Conservation (phyloP, 2,888 invertebrate genomes). For the Platycnemis pennipes region DNA sequence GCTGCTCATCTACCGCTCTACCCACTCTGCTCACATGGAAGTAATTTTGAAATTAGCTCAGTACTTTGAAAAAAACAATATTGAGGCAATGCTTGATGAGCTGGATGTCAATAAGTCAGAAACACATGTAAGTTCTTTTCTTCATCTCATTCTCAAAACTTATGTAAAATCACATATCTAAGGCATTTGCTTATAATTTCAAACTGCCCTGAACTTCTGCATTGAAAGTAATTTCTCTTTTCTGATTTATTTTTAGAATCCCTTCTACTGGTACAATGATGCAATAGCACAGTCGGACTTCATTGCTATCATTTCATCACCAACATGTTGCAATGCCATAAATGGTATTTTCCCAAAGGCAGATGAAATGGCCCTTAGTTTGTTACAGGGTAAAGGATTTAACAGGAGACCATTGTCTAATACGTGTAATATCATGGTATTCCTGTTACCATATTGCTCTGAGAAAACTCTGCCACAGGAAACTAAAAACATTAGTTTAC, state of each 20-base stretch:
- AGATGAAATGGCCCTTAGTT: constrained; percentile 75
- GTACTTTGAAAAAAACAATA: constrained; percentile 75
- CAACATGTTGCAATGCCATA: constrained; percentile 71
- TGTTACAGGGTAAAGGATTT: constrained; percentile 76
- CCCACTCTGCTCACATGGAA: constrained; percentile 76
- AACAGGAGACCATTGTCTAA: constrained; percentile 69
- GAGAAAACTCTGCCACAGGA: constrained; percentile 76
- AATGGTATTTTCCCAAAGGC: constrained; percentile 75
- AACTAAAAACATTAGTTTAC: constrained; percentile 75
- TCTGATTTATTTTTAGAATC: constrained; percentile 75
- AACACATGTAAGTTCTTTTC: constrained; percentile 74
- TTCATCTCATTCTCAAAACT: not conserved
- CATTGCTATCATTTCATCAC: constrained; percentile 77
- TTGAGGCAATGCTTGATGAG: constrained; percentile 77
- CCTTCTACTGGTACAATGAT: constrained; percentile 76
- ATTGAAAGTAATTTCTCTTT: not conserved
- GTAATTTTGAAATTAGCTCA: constrained; percentile 76
- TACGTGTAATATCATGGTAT: constrained; percentile 75
- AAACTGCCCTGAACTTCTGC: not conserved
- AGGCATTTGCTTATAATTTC: not conserved
- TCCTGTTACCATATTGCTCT: constrained; percentile 77
- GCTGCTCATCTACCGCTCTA: constrained; percentile 77
- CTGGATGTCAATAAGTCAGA: constrained; percentile 76
- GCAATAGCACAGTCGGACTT: constrained; percentile 76
- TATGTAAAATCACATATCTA: not conserved